Evolutionary conservation across 2,797 vertebrate species (phyloP), one percentile per base, ranked within the genome.

Genomic region (Chelon labrosus): DNA sequence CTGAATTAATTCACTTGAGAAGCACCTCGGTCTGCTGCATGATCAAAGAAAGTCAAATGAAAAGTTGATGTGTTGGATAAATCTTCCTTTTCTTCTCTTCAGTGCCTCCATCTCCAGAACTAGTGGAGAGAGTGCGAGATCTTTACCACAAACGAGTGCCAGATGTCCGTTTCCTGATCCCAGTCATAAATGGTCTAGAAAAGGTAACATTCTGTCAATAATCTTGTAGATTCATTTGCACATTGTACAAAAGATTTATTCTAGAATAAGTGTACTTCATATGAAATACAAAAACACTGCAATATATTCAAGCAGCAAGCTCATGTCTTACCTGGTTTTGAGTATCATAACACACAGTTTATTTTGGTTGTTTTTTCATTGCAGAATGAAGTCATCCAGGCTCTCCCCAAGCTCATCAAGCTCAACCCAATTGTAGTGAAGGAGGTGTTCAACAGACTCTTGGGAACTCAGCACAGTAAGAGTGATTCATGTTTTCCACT

Each of bases 401-500:
- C 97, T 7, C 91, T 99, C 11, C 97, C 97, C 4, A 98, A 98
- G 64, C 96, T 99, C 65, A 99, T 99, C 92, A 99, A 99, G 54
- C 96, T 99, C 70, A 99, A 99, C 90, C 97, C 97, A 1, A 96
- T 98, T 0, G 97, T 99, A 19, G 97, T 99, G 80, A 99, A 98
- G 86, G 97, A 99, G 81, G 97, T 99, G 11, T 99, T 99, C 93
- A 99, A 98, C 88, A 95, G 97, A 10, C 95, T 99, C 5, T 82
- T 99, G 74, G 97, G 97, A 63, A 98, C 97, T 0, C 97, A 98
- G 88, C 97, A 99, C 3, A 96, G 97, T 99, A 94, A 85, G 95
- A 68, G 3, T n/a, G 6, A 11, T 41, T 12, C 31, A 35, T 35
- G 31, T 6, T 35, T 35, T 35, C 31, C 7, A 35, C 25, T 27